A percentile compares a stretch with the other conserved stretches of the same genome.
Conservation (phyloP, 2,888 invertebrate genomes). For the Dusona sp. region DNA sequence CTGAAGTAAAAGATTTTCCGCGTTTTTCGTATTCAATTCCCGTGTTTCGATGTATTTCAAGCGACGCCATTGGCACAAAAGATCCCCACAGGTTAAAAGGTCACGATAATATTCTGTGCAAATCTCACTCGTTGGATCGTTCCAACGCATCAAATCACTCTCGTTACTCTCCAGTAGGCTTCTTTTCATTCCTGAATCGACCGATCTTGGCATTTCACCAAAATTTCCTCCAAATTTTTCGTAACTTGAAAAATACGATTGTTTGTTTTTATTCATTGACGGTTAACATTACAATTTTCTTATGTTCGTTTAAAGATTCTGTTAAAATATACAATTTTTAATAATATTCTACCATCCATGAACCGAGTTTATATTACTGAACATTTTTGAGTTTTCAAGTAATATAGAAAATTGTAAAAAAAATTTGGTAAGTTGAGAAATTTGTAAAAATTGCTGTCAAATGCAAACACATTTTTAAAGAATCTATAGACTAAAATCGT, state of each 20-base stretch:
- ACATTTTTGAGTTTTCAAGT: too few species aligned
- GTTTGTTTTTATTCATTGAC: neutral
- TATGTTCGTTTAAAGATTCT: too few species aligned
- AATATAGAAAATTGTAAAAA: too few species aligned
- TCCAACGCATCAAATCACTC: slow-evolving; percentile 78
- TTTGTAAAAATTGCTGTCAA: too few species aligned
- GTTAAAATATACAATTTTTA: too few species aligned
- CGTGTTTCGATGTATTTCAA: slow-evolving; percentile 80
- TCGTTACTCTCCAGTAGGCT: slow-evolving; percentile 74
- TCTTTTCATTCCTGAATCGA: slow-evolving; percentile 73
- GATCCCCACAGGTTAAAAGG: slow-evolving; percentile 76
- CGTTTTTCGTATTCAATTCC: slow-evolving; percentile 79
- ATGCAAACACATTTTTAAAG: too few species aligned
- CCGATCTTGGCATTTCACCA: slow-evolving; percentile 74
- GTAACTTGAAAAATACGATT: slow-evolving; percentile 73
- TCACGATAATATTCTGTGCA: slow-evolving; percentile 81
- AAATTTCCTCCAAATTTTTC: slow-evolving; percentile 75
- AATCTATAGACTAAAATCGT: too few species aligned
- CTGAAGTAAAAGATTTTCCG: slow-evolving; percentile 76
- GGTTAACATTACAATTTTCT: neutral
- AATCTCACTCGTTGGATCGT: slow-evolving; percentile 81
- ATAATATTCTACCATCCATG: too few species aligned
- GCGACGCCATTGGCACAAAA: slow-evolving; percentile 81
- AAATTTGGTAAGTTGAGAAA: too few species aligned
- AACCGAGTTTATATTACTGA: too few species aligned